These are phyloP conservation scores for Mustela lutreola DNA, from an alignment of 2,113 vertebrate species.

Conservation along the genomic window DNA sequence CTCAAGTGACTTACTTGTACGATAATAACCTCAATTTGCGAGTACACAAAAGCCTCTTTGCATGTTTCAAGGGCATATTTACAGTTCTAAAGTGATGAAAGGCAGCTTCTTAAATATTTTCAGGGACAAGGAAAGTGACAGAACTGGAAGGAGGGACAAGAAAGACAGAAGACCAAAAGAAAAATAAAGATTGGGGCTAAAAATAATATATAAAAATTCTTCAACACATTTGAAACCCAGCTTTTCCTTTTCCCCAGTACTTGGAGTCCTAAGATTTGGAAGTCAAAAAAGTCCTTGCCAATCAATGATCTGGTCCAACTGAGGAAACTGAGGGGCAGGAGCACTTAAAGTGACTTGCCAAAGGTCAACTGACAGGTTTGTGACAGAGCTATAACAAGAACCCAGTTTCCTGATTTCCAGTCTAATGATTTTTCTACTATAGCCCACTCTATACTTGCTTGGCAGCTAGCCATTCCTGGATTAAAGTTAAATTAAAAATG, in stretches of 20 bases:
- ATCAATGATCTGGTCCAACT: not conserved
- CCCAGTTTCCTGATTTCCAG: not conserved
- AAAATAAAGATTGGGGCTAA: constrained; percentile 55
- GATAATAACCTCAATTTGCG: constrained; percentile 83
- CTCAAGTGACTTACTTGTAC: constrained; percentile 85
- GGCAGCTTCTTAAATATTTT: constrained; percentile 79
- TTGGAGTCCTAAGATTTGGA: not conserved
- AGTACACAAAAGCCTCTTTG: constrained; percentile 85
- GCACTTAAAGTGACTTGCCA: not conserved
- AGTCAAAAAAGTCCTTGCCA: not conserved
- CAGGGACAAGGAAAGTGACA: constrained; percentile 78
- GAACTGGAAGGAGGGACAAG: constrained; percentile 63
- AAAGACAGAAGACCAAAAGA: constrained; percentile 79
- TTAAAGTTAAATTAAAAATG: constrained; percentile 50
- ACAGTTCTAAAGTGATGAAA: constrained; percentile 77
- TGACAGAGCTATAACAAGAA: constrained; percentile 5
- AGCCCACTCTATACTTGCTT: constrained; percentile 26
- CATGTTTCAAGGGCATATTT: constrained; percentile 84
- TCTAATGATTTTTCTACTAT: not conserved
- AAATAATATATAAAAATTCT: constrained; percentile 43
- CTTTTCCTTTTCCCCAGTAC: not conserved
- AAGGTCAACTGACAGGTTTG: not conserved
- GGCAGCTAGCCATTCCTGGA: constrained; percentile 5
- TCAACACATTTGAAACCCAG: not conserved
- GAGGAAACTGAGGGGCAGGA: not conserved